Conservation (phyloP, 2,797 vertebrate species). For the Pangasius sanitwongsei region DNA sequence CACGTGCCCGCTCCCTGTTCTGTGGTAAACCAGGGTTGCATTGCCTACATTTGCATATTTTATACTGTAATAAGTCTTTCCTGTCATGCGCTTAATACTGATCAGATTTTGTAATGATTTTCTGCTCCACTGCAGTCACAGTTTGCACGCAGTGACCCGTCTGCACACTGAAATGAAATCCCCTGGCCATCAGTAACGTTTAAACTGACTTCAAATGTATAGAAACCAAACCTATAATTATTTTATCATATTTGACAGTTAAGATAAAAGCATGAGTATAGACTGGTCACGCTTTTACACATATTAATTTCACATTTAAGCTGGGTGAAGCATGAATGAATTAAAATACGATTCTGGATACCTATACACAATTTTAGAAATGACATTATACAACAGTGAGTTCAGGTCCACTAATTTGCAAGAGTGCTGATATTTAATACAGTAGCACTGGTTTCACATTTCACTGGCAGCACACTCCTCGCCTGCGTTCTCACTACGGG, state of each 20-base stretch:
- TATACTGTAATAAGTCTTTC: not conserved
- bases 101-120: constrained; percentile 2
- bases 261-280: not conserved
- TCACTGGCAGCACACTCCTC: too few relatives aligned
- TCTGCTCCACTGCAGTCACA: not conserved
- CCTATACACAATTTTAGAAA: not conserved
- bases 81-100: not conserved
- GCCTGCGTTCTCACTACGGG: too few relatives aligned
- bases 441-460: too few relatives aligned
- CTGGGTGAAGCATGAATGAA: not conserved
- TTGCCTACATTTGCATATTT: not conserved
- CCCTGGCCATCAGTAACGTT: not conserved
- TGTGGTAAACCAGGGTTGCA: not conserved
- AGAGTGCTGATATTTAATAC: too few relatives aligned
- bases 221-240: not conserved
- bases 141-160: not conserved
- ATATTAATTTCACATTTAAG: not conserved
- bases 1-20: not conserved
- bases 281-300: not conserved
- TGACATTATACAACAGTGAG: not conserved
- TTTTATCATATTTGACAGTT: not conserved
- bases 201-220: not conserved
- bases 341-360: not conserved
- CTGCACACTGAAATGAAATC: not conserved
- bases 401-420: too few relatives aligned